Evolutionary conservation across 2,888 invertebrate genomes (phyloP).

Genomic region (Gasteruption jaculator): DNA sequence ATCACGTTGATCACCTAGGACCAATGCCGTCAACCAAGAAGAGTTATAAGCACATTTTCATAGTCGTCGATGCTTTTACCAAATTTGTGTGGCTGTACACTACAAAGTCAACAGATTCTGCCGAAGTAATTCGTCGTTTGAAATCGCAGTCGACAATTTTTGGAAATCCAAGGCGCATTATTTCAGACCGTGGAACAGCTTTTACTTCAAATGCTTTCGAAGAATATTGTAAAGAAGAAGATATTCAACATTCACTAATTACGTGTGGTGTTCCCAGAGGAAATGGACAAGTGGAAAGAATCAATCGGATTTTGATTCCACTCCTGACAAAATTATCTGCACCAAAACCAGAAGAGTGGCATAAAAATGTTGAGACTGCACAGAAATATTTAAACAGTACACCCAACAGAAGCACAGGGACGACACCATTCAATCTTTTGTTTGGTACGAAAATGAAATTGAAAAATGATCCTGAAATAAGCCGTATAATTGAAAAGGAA

Average conservation of each 20-base stretch:
- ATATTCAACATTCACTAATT: slow-evolving; percentile 32
- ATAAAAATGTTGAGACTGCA: slow-evolving; percentile 12
- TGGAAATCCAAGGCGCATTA: slow-evolving; percentile 1
- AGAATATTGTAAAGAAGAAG: slow-evolving; percentile 37
- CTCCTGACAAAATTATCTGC: slow-evolving; percentile 38
- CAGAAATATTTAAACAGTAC: slow-evolving; percentile 17
- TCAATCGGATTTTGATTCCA: slow-evolving; percentile 27
- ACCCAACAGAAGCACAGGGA: slow-evolving; percentile 8
- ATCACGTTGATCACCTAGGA: slow-evolving; percentile 21
- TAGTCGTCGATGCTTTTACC: slow-evolving; percentile 25
- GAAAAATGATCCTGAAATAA: slow-evolving; percentile 4
- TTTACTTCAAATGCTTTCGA: slow-evolving; percentile 7
- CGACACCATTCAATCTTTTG: slow-evolving; percentile 15
- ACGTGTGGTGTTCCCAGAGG: slow-evolving; percentile 19
- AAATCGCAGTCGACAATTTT: neutral
- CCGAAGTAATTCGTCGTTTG: neutral
- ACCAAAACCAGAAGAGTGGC: slow-evolving; percentile 32
- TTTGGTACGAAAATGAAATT: slow-evolving; percentile 11
- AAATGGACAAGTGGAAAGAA: slow-evolving; percentile 20
- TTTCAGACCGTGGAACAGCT: slow-evolving; percentile 6
- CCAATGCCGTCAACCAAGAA: slow-evolving; percentile 17
- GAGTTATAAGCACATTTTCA: slow-evolving; percentile 21
- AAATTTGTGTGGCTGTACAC: too few relatives aligned
- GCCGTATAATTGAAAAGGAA: slow-evolving; percentile 13
- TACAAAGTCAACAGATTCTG: slow-evolving; percentile 8